Conservation (phyloP, 2,888 invertebrate genomes). For the Rotaria sp. region DNA sequence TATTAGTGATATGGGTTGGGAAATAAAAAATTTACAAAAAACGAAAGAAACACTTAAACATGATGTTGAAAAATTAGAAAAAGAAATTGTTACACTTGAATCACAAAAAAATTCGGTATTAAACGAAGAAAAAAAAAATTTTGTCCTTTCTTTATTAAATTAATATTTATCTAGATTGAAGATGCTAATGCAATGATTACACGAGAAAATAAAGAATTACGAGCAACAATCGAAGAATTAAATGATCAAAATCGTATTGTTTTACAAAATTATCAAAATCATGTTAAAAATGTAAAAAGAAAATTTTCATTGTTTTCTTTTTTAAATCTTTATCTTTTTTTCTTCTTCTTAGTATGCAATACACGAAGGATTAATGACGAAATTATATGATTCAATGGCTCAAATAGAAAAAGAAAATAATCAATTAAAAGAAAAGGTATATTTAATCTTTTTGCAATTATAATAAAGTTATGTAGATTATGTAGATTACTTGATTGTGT, state of each 20-base stretch:
- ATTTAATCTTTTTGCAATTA: neutral
- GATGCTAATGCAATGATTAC: conserved; percentile 15
- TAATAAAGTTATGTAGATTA: neutral
- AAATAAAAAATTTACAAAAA: conserved; percentile 12
- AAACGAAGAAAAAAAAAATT: neutral
- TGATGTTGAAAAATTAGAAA: conserved; percentile 21
- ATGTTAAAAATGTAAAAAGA: conserved; percentile 9
- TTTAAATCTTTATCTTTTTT: neutral
- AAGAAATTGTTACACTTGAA: neutral
- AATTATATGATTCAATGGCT: conserved; percentile 10
- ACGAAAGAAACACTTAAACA: conserved; percentile 13
- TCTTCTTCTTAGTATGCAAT: neutral
- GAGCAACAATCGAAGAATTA: conserved; percentile 13
- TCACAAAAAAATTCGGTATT: neutral
- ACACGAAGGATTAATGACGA: neutral
- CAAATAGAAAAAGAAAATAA: conserved; percentile 2
- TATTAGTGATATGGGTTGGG: conserved; percentile 28
- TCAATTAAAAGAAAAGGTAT: conserved; percentile 20
- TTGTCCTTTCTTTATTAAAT: no score
- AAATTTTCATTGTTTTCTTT: no score
- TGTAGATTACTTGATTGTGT: neutral
- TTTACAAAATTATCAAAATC: conserved; percentile 26
- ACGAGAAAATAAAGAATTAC: conserved; percentile 21
- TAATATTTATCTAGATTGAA: neutral
- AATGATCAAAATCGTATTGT: conserved; percentile 30